Evolutionary conservation across 2,113 vertebrate genomes (phyloP).

Genomic region (Corythaeola cristata): DNA sequence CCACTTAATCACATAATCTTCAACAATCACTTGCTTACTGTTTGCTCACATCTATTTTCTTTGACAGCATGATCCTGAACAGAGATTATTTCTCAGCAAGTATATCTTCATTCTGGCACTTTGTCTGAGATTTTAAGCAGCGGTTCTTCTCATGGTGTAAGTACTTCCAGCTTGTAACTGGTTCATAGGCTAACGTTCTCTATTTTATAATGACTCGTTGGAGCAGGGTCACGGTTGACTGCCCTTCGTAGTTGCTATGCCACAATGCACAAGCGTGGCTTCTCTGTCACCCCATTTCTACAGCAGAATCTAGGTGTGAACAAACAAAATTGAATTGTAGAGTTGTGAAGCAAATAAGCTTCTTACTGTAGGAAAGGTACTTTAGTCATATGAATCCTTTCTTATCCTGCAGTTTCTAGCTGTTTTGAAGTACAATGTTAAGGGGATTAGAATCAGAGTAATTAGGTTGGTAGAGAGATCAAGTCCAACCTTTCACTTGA

Average conservation of each 20-base stretch:
- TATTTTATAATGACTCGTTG: background rate
- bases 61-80: background rate
- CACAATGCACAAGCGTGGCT: background rate
- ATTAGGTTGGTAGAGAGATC: background rate
- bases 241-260: background rate
- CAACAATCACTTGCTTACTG: background rate
- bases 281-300: background rate
- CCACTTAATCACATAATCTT: background rate
- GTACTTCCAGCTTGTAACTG: background rate
- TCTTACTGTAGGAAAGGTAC: background rate
- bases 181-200: background rate
- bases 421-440: background rate
- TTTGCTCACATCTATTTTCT: background rate
- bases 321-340: background rate
- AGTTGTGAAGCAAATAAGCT: background rate
- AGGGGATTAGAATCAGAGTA: background rate
- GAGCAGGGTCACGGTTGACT: background rate
- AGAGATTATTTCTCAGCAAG: background rate
- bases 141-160: background rate
- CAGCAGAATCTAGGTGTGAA: background rate
- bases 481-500: background rate
- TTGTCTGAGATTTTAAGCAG: background rate
- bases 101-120: background rate
- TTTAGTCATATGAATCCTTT: background rate
- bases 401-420: background rate